These are phyloP conservation scores for Spinus pinus DNA, from an alignment of 2,797 vertebrate species.

Conservation along the genomic window DNA sequence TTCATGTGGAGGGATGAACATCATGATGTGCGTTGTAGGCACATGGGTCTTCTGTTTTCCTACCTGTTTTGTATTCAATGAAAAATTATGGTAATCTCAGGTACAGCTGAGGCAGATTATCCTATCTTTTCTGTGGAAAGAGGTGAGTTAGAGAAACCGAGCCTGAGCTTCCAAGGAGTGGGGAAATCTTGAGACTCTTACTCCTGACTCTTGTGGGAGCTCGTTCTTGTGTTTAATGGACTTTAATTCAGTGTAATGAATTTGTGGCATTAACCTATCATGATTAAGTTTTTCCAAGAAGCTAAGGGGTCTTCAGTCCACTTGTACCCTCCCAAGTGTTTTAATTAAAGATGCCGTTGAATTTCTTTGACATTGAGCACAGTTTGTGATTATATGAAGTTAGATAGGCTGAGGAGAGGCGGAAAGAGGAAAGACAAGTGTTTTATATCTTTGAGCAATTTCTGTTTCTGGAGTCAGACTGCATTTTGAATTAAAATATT, in stretches of 20 bases:
- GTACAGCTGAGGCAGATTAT: background rate
- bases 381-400: background rate
- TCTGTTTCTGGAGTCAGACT: background rate
- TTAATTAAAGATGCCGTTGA: background rate
- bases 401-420: background rate
- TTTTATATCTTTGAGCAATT: background rate
- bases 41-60: background rate
- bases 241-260: background rate
- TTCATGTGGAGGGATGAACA: background rate
- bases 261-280: background rate
- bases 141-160: background rate
- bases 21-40: rapidly evolving
- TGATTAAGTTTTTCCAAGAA: background rate
- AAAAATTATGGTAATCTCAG: background rate
- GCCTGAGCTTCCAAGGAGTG: background rate
- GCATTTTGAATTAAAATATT: background rate
- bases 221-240: background rate
- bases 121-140: background rate
- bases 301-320: background rate
- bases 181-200: background rate
- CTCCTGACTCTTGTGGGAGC: background rate
- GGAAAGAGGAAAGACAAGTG: background rate
- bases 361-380: background rate
- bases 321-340: background rate
- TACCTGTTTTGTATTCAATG: background rate